Evolutionary conservation across 2,113 vertebrate species (phyloP), one percentile per base, ranked within the genome.

Genomic region (Anhinga anhinga): DNA sequence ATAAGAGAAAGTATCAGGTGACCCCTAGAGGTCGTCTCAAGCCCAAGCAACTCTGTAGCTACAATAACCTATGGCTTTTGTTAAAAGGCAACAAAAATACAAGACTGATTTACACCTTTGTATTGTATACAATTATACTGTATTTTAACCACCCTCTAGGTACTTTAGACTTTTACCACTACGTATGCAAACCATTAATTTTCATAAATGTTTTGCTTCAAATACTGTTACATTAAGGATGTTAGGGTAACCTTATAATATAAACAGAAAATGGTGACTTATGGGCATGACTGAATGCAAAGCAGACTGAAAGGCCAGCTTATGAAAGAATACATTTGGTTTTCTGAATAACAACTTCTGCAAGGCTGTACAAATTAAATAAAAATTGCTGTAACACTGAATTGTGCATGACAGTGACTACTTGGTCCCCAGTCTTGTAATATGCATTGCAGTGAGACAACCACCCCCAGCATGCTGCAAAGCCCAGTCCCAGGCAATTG

Each of bases 11-110:
- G 81, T 47, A 50, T 44, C 66, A 94, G 53, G 36, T 95, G 93
- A 92, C 91, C 88, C 79, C 65, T 92, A 94, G 66, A 95, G 93
- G 91, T 97, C 89, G 89, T n/a, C 66, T 94, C 62, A 65, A 93
- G 73, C 55, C 86, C 76, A 59, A 82, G 62, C 91, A 95, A 82
- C 42, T 61, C 56, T 32, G 42, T 49, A 62, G 62, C 32, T 34
- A 42, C 45, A 55, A 18, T 87, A 16, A 40, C 29, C 62, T 30
- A 20, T 12, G 20, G 23, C 49, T 95, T 95, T 85, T 82, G 36
- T 67, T 77, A 72, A 93, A 93, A 94, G n/a, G 86, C 44, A 58
- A 71, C 45, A 78, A 56, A 91, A 83, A 0, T 23, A 5, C 10
- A n/a, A 47, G 82, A 71, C 23, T 52, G 36, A 65, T 95, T 88